A percentile compares a stretch with the other conserved stretches of the same genome.
These are phyloP conservation scores for Ectemnius cavifrons DNA, from an alignment of 2,888 invertebrate genomes.

Conservation along the genomic window DNA sequence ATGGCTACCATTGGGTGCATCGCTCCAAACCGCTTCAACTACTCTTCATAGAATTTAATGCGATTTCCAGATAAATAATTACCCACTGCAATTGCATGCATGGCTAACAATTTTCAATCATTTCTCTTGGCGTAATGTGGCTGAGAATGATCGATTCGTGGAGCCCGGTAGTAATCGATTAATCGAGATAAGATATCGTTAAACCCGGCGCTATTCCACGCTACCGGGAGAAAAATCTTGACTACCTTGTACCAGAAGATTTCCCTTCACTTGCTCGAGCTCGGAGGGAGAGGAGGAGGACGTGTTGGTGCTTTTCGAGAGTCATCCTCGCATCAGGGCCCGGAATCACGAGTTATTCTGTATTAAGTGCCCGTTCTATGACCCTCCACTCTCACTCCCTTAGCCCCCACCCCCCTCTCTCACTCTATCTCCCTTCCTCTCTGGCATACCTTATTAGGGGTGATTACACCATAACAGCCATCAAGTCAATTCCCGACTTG, in stretches of 20 bases:
- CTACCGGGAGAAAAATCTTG: slow-evolving; percentile 11
- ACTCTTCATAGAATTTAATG: slow-evolving; percentile 9
- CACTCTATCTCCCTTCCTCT: no score
- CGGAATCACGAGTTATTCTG: slow-evolving; percentile 58
- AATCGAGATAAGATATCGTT: slow-evolving; percentile 3
- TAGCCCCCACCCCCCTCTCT: no score
- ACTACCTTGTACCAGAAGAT: slow-evolving; percentile 22
- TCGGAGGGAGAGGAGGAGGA: no score
- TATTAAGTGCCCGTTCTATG: slow-evolving; percentile 61
- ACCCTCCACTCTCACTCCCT: slow-evolving; percentile 26
- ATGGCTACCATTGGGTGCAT: slow-evolving; percentile 16
- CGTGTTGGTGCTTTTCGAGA: slow-evolving; percentile 40
- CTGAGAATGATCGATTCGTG: background rate
- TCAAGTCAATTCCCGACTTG: slow-evolving; percentile 41
- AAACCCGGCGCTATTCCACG: background rate
- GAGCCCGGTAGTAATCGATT: background rate
- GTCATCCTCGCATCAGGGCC: slow-evolving; percentile 51
- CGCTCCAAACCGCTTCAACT: background rate
- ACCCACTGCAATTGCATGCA: slow-evolving; percentile 17
- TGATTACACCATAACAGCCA: slow-evolving; percentile 58
- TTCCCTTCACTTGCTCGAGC: no score
- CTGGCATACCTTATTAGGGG: slow-evolving; percentile 55
- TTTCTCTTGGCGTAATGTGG: slow-evolving; percentile 11
- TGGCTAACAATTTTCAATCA: background rate
- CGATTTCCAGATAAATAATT: slow-evolving; percentile 38